These are phyloP conservation scores for Achatina immaculata DNA, from an alignment of 1,140 invertebrate genomes.

Conservation along the genomic window DNA sequence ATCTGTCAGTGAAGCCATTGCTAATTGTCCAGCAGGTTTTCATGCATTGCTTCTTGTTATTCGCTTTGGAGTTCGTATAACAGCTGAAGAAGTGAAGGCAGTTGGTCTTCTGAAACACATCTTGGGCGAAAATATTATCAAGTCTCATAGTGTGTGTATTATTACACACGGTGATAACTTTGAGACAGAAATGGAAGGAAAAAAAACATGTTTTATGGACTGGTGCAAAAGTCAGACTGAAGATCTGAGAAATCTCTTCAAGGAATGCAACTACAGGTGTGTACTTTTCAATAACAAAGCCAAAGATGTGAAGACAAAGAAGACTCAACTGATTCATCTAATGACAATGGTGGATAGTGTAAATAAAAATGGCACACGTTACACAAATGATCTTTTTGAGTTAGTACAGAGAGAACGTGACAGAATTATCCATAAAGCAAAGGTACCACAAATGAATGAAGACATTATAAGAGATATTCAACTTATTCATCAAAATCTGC, in stretches of 20 bases:
- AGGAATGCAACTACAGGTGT: conserved; percentile 32
- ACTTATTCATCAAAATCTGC: conserved; percentile 9
- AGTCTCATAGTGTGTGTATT: conserved; percentile 28
- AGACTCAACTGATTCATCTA: conserved; percentile 28
- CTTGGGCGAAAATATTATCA: conserved; percentile 27
- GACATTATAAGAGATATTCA: conserved; percentile 30
- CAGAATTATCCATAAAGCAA: conserved; percentile 16
- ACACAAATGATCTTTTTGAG: conserved; percentile 32
- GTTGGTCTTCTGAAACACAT: conserved; percentile 30
- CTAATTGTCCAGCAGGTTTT: conserved; percentile 22
- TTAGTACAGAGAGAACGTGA: conserved; percentile 19
- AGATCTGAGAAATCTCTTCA: conserved; percentile 2
- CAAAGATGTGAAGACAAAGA: conserved; percentile 10
- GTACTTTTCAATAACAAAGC: conserved; percentile 37
- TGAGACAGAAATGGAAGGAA: conserved; percentile 9
- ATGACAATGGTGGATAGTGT: conserved; percentile 22
- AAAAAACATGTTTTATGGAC: conserved; percentile 18
- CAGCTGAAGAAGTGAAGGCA: conserved; percentile 27
- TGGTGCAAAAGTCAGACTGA: conserved; percentile 14
- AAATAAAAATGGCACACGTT: conserved; percentile 22
- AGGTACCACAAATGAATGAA: conserved; percentile 16
- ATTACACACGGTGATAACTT: conserved; percentile 32
- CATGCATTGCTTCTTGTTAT: conserved; percentile 30
- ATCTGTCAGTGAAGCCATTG: conserved; percentile 27
- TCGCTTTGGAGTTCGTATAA: conserved; percentile 18